These are phyloP conservation scores for silkworm (Bombyx mori) DNA, from an alignment of 1,140 invertebrate species.

Conservation along the genomic window DNA sequence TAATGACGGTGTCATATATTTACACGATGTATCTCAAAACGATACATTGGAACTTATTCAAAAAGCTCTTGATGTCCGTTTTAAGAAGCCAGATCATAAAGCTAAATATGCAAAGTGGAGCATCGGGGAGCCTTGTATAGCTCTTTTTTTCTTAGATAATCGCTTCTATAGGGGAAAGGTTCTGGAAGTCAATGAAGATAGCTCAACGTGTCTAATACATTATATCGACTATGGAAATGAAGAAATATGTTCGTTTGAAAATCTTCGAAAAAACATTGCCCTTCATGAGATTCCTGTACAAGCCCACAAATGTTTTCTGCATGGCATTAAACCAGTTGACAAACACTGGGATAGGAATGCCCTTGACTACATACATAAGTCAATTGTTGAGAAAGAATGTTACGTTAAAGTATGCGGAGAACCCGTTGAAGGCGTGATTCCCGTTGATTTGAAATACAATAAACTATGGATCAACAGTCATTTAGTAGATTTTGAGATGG, in stretches of 20 bases:
- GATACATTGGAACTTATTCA: constrained; percentile 67
- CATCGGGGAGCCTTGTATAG: constrained; percentile 76
- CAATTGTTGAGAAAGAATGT: constrained; percentile 53
- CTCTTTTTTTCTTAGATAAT: constrained; percentile 73
- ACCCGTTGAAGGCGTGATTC: constrained; percentile 27
- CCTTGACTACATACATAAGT: constrained; percentile 57
- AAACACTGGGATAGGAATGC: constrained; percentile 43
- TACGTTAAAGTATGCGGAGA: constrained; percentile 36
- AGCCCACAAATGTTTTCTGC: constrained; percentile 60
- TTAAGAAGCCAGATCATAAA: constrained; percentile 54
- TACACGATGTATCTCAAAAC: constrained; percentile 65
- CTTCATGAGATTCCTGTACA: constrained; percentile 74
- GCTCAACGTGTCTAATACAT: constrained; percentile 60
- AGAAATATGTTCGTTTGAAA: constrained; percentile 61
- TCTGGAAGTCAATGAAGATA: constrained; percentile 43
- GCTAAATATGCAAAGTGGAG: constrained; percentile 66
- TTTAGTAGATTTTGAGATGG: constrained; percentile 56
- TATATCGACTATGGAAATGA: constrained; percentile 79
- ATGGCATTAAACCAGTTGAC: constrained; percentile 53
- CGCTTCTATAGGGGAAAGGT: constrained; percentile 76
- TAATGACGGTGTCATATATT: constrained; percentile 69
- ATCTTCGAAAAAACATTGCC: constrained; percentile 73
- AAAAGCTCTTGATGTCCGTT: constrained; percentile 65
- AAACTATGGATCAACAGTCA: constrained; percentile 57
- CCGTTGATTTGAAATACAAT: constrained; percentile 50